phyloP scores from a whole-genome alignment of 2,797 vertebrate species.

The Helarctos malayanus region DNA sequence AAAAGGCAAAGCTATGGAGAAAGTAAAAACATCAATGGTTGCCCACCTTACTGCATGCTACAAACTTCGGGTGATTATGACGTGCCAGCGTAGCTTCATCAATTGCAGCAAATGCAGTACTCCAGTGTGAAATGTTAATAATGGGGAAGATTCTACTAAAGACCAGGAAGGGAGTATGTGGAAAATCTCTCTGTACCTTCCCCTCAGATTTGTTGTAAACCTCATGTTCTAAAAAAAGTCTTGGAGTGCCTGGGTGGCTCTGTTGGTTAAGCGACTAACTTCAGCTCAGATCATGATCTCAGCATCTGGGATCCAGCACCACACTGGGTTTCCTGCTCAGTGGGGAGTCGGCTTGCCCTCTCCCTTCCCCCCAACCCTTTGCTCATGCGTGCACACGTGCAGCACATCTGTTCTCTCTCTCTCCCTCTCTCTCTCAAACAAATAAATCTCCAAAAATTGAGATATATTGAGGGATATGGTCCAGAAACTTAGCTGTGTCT shows the following conservation, averaged over 20 bases:
- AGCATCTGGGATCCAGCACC: neutral
- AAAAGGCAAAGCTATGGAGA: neutral
- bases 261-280: neutral
- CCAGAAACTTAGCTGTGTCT: too few relatives aligned
- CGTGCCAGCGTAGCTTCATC: neutral
- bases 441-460: neutral
- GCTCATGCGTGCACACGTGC: neutral
- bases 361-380: neutral
- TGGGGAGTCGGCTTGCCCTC: neutral
- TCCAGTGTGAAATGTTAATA: neutral
- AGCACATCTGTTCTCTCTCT: neutral
- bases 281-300: neutral
- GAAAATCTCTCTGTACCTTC: neutral
- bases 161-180: too few relatives aligned
- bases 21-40: neutral
- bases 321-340: too few relatives aligned
- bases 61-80: neutral
- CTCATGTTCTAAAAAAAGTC: neutral
- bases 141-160: neutral
- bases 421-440: neutral
- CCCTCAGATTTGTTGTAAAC: neutral
- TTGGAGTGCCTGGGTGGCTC: neutral
- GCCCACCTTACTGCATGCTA: neutral
- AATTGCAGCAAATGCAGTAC: neutral
- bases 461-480: too few relatives aligned